phyloP scores from a whole-genome alignment of 2,888 invertebrate species.

The Cetonia aurata region DNA sequence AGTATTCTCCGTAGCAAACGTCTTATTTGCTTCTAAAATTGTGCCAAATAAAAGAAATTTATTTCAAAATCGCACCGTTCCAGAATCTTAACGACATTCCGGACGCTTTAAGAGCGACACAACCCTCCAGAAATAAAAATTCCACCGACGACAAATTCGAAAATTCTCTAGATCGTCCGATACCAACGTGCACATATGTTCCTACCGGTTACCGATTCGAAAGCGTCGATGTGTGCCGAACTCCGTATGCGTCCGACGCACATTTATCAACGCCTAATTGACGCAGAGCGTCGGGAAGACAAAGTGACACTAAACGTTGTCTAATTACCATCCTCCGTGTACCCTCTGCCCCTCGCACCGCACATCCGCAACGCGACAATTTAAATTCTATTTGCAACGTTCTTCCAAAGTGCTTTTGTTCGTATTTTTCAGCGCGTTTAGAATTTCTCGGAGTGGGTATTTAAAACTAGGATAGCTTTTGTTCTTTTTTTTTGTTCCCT shows the following conservation, averaged over 20 bases:
- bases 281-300: slow-evolving; percentile 65
- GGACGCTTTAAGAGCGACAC: not conserved
- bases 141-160: slow-evolving; percentile 61
- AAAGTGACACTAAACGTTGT: slow-evolving; percentile 68
- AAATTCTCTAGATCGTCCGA: slow-evolving; percentile 55
- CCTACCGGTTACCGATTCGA: slow-evolving; percentile 8
- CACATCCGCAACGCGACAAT: slow-evolving; percentile 56
- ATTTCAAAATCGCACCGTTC: too few relatives aligned
- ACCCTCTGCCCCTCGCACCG: slow-evolving; percentile 50
- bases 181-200: slow-evolving; percentile 44
- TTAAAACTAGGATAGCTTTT: slow-evolving; percentile 8
- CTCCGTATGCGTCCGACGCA: slow-evolving; percentile 54
- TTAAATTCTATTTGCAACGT: slow-evolving; percentile 62
- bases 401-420: slow-evolving; percentile 8
- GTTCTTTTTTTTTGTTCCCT: not conserved
- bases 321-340: slow-evolving; percentile 62
- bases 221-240: slow-evolving; percentile 43
- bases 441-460: slow-evolving; percentile 9
- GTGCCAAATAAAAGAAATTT: too few relatives aligned
- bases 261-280: slow-evolving; percentile 68
- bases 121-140: slow-evolving; percentile 46
- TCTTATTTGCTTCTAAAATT: too few relatives aligned
- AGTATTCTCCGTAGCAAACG: too few relatives aligned
- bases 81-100: too few relatives aligned
- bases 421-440: slow-evolving; percentile 21